These are phyloP conservation scores for Tragulus kanchil DNA, from an alignment of 2,113 vertebrate species.

Conservation along the genomic window DNA sequence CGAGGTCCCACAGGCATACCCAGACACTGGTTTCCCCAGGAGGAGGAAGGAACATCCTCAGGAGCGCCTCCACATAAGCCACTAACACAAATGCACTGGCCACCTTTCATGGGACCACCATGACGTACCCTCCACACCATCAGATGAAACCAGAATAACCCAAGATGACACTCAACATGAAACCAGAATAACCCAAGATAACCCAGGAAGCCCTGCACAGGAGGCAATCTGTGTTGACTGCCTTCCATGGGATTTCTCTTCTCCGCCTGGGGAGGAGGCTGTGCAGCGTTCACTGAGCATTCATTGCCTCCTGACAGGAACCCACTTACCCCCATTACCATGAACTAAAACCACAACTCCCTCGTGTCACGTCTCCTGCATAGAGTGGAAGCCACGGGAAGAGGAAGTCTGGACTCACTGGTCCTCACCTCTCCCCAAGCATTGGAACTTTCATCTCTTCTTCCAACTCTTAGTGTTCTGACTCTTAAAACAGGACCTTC, in stretches of 20 bases:
- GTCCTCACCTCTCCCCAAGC: background rate
- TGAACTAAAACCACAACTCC: background rate
- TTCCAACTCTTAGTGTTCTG: background rate
- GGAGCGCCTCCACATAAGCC: background rate
- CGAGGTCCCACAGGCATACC: background rate
- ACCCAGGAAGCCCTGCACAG: background rate
- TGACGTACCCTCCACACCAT: background rate
- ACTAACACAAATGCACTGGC: background rate
- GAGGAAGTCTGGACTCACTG: background rate
- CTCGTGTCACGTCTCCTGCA: background rate
- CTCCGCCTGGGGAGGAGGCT: background rate
- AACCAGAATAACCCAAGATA: background rate
- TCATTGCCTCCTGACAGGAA: background rate
- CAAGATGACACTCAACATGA: background rate
- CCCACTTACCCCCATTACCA: background rate
- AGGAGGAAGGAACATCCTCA: background rate
- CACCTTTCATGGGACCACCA: accelerated
- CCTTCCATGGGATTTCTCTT: background rate
- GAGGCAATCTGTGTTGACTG: background rate
- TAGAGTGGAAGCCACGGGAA: background rate
- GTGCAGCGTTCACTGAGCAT: background rate
- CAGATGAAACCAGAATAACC: background rate
- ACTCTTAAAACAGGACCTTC: background rate
- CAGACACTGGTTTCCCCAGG: background rate
- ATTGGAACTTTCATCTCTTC: background rate